Evolutionary conservation across 1,140 invertebrate species (phyloP), one percentile per base, ranked within the genome.

Genomic region (Eumaeus atala): DNA sequence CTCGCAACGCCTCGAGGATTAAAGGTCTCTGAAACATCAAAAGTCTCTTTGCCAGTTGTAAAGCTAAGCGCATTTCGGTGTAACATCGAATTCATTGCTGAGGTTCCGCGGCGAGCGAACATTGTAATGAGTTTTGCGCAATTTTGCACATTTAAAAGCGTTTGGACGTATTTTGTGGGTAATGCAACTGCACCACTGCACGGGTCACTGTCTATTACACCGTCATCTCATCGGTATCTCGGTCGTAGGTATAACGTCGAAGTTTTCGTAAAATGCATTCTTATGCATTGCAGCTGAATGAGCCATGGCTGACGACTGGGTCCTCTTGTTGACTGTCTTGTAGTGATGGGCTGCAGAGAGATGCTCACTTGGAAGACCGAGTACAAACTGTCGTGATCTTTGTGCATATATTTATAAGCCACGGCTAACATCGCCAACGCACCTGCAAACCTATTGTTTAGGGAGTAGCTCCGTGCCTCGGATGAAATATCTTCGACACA

Each of bases 21-120:
- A 66, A 66, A 72, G 66, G 62, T 69, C 62, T 63, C 60, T 54
- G 59, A 62, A 69, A 67, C 69, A 72, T 63, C 60, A 64, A 63
- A 64, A 66, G 51, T 63, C 59, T 59, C 59, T 67, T 63, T 56
- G 55, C 51, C 56, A 50, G 59, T 48, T 65, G 62, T 60, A 56
- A 40, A 44, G 57, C 59, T 62, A 69, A 72, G 69, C 63, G 66
- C 53, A 37, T 67, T 72, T 64, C 61, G 56, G 56, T 72, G 69
- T 72, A 58, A 14, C 28, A 42, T 50, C 54, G 40, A 48, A 61
- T 64, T 61, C 51, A 63, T 67, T 67, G 57, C 62, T 34, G 50
- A 50, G 36, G 48, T 37, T 17, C 48, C 14, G 21, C 21, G 28
- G 48, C 14, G 47, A 28, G 21, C n/a, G n/a, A n/a, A 9, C 17